Evolutionary conservation across 2,113 vertebrate species (phyloP).

Genomic region (Garra rufa): DNA sequence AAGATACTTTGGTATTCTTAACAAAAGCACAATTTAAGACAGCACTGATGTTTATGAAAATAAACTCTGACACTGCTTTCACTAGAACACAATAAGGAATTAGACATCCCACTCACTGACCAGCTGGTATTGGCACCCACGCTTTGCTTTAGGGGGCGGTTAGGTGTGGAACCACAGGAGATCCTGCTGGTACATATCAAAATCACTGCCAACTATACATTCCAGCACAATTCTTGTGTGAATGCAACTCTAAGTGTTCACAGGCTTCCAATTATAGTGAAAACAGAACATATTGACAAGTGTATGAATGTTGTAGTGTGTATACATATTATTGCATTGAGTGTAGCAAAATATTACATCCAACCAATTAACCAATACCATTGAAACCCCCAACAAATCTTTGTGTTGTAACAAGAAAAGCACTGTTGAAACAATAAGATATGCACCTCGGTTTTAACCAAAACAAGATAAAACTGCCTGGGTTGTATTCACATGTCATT

Average conservation of each 20-base stretch:
- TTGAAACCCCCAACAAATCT: neutral
- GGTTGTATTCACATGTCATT: neutral
- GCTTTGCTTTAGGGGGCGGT: conserved; percentile 66
- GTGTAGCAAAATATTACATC: neutral
- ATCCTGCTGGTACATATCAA: conserved; percentile 66
- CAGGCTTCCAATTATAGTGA: neutral
- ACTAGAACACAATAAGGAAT: conserved; percentile 54
- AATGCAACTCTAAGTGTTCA: neutral
- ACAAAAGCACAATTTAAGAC: neutral
- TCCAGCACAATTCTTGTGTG: conserved; percentile 34
- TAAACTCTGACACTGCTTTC: conserved; percentile 23
- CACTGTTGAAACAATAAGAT: neutral
- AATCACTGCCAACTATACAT: conserved; percentile 54
- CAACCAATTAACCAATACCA: neutral
- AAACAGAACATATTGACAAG: neutral
- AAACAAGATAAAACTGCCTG: neutral
- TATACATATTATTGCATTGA: neutral
- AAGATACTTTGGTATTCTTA: neutral
- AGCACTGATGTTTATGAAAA: neutral
- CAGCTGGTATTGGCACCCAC: conserved; percentile 76
- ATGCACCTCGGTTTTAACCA: neutral
- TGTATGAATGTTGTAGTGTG: neutral
- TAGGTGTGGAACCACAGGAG: conserved; percentile 58
- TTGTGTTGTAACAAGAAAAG: neutral
- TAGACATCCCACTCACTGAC: conserved; percentile 72